A percentile compares a stretch with the other conserved stretches of the same genome.
These are phyloP conservation scores for Echinometra lucunter DNA, from an alignment of 53 echinoderm and acorn worm species.

Conservation along the genomic window DNA sequence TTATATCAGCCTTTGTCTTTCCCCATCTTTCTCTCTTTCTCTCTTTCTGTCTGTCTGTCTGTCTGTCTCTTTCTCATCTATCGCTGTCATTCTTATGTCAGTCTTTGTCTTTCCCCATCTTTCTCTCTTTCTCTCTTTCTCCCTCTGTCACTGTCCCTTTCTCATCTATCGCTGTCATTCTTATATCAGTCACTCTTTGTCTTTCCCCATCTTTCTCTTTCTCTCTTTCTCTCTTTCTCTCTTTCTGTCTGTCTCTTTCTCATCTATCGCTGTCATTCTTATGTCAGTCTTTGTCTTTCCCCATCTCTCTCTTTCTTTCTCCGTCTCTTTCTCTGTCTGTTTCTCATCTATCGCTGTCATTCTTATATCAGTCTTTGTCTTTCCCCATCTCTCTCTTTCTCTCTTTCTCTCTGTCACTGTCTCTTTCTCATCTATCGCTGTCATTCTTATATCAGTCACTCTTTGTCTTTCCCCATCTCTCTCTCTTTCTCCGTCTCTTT, in stretches of 20 bases:
- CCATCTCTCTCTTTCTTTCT: background rate
- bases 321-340: background rate
- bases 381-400: background rate
- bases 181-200: background rate
- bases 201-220: background rate
- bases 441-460: background rate
- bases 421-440: background rate
- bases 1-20: background rate
- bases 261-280: background rate
- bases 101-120: background rate
- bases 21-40: background rate
- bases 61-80: background rate
- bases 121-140: background rate
- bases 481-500: background rate
- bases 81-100: background rate
- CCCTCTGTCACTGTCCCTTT: background rate
- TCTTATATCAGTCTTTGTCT: background rate
- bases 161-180: background rate
- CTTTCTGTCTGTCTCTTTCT: background rate
- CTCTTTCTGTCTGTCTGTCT: background rate
- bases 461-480: background rate
- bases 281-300: background rate
- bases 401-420: background rate
- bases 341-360: background rate
- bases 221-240: background rate